Base-by-base conservation (phyloP, 92 coral and sea anemone species). In the Actinostola sp. region DNA sequence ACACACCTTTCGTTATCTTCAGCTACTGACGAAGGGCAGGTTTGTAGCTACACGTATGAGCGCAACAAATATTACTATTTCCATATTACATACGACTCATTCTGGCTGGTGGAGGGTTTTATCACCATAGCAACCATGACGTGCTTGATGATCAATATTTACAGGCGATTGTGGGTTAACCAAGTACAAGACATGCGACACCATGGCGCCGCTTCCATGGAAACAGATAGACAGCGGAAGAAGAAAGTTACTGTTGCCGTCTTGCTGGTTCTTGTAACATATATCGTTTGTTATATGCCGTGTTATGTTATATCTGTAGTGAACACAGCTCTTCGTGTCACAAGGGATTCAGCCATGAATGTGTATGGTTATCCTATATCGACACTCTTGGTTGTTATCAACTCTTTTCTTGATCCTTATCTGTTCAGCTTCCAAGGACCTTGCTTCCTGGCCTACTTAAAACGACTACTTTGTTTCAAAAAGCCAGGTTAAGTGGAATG, bases 341-440 rank as follows among this genome's bases (percentile, higher is more conserved):
- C 28, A 12, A n/a, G n/a, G n/a, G n/a, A n/a, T n/a, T n/a, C n/a
- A n/a, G n/a, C n/a, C n/a, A n/a, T n/a, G n/a, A n/a, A n/a, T n/a
- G n/a, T n/a, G n/a, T n/a, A n/a, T n/a, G n/a, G n/a, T n/a, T n/a
- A n/a, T n/a, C 5, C 63, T 27, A 30, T 57, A 26, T 57, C 63
- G 5, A 38, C 31, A 4, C 10, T 57, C 10, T 30, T 57, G 27
- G 63, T 57, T 1, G 26, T 38, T 4, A 38, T 57, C 2, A 57
- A 57, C 27, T 36, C 63, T 0, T 57, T 38, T 57, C 36, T 57
- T 12, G 63, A 57, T 57, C 63, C 63, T 1, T 57, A 57, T 38
- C 27, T 57, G 59, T 57, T 57, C 17, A 57, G 38, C 27, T 57
- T 57, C 28, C 63, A 57, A 57, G 63, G 63, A 57, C 26, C 17